phyloP scores from a whole-genome alignment of 2,888 invertebrate species.

The Apamea monoglypha region DNA sequence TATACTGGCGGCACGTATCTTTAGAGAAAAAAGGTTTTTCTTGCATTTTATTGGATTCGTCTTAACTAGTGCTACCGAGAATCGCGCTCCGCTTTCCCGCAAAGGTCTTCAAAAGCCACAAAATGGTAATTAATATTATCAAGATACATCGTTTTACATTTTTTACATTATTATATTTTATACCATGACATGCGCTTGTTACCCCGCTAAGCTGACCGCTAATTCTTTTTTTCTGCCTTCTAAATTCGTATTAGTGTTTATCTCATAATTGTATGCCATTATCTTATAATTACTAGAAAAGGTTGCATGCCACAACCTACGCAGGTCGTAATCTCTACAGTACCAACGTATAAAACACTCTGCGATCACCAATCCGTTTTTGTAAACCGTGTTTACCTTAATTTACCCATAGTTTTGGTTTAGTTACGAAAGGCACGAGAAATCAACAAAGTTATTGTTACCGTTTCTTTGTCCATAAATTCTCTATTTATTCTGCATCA shows the following conservation, averaged over 20 bases:
- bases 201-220: too few relatives aligned
- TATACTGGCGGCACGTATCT: constrained; percentile 9
- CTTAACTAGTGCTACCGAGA: neutral
- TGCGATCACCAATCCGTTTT: neutral
- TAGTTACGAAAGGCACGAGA: neutral
- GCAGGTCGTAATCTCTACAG: too few relatives aligned
- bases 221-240: too few relatives aligned
- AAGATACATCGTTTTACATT: neutral
- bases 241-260: too few relatives aligned
- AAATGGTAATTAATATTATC: neutral
- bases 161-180: too few relatives aligned
- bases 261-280: neutral
- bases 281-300: too few relatives aligned
- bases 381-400: neutral
- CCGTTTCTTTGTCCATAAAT: neutral
- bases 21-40: neutral
- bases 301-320: too few relatives aligned
- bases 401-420: neutral
- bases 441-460: neutral
- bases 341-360: neutral
- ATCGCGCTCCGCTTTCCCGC: neutral
- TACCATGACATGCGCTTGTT: too few relatives aligned
- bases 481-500: neutral
- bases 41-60: neutral
- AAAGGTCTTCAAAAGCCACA: neutral